A percentile compares a stretch with the other conserved stretches of the same genome.
Conservation (phyloP, 2,888 invertebrate species). For the Aricia artaxerxes region DNA sequence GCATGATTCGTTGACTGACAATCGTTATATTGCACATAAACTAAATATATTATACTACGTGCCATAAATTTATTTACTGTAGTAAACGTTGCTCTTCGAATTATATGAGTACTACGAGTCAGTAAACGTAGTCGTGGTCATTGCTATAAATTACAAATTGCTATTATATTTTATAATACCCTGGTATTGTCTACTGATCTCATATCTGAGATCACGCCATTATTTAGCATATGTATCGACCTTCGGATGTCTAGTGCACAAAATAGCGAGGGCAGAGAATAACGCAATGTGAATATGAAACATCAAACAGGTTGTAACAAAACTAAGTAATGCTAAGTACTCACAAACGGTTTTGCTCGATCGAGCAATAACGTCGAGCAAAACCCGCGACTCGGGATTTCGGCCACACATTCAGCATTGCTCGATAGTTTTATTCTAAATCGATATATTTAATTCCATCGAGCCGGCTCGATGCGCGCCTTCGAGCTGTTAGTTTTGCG, state of each 20-base stretch:
- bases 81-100: neutral
- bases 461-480: no score
- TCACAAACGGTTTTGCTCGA: no score
- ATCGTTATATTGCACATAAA: no score
- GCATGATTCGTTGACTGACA: no score
- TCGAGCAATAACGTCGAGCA: no score
- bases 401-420: no score
- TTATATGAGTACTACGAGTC: neutral
- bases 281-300: neutral
- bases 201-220: neutral
- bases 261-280: slow-evolving; percentile 1
- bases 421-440: no score
- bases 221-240: slow-evolving; percentile 4
- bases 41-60: neutral
- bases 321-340: no score
- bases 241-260: neutral
- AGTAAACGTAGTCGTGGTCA: neutral
- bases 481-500: no score
- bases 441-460: no score
- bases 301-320: no score
- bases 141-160: neutral
- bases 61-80: neutral
- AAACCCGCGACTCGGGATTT: no score
- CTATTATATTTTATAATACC: neutral
- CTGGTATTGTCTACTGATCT: neutral